Evolutionary conservation across 1,140 invertebrate species (phyloP), one percentile per base, ranked within the genome.

Genomic region (Venustaconcha ellipsiformis): DNA sequence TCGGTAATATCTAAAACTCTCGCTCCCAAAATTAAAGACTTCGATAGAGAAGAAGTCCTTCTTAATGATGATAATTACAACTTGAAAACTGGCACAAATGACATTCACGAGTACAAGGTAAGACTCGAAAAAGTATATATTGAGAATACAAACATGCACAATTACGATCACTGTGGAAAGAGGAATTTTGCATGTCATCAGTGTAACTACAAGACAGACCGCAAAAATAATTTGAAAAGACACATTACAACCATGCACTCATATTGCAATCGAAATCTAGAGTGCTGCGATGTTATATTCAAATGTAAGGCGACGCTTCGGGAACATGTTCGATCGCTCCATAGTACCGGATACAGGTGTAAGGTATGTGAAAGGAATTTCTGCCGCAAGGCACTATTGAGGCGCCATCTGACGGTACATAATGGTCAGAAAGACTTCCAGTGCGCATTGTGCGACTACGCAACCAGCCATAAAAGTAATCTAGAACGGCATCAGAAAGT

Each of bases 391-490:
- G 91, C 91, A n/a, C 84, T 91, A 17, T 84, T 91, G 15, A 81
- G 87, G 64, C 87, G 91, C 55, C 91, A 91, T 78, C 80, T 88
- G 37, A 85, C 87, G 2, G 90, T 91, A 15, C 91, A 91, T 76
- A 87, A 82, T 74, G 87, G 90, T 0, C 79, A 84, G 73, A 90
- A 89, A 70, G 89, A 90, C 66, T 91, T 88, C 83, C 72, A 78
- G 5, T 91, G 91, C 74, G 69, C 73, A 12, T 58, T 84, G 2
- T 91, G 91, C 76, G 83, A 82, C 17, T 91, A 91, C 76, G 88
- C 88, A 58, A 90, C 90, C 13, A 91, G 89, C 74, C 90, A 91
- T 77, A 91, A 91, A 79, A 89, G 88, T 69, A 91, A 91, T 76
- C 74, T 91, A 68, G 89, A 91, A 66, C 80, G 91, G 23, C 91